Percentiles rank a stretch among this genome's conserved stretches.
phyloP scores from a whole-genome alignment of 2,888 invertebrate genomes.

The Sinohyriopsis cumingii region DNA sequence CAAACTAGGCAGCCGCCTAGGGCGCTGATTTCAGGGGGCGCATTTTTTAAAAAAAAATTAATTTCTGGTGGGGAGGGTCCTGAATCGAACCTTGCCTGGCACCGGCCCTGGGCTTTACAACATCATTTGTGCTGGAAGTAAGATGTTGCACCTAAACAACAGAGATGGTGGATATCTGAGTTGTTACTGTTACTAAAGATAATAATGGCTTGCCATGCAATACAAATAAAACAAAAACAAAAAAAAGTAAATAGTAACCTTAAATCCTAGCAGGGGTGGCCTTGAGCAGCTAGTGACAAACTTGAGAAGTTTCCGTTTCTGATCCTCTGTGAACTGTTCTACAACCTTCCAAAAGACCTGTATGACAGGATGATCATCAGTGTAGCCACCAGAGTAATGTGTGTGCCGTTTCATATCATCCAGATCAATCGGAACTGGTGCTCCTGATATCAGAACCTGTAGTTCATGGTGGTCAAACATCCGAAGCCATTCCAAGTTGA shows the following conservation, averaged over 20 bases:
- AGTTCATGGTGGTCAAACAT: conserved; percentile 96
- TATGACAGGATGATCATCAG: conserved; percentile 87
- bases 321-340: conserved; percentile 81
- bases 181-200: too few relatives aligned
- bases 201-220: too few relatives aligned
- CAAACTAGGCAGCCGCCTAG: too few relatives aligned
- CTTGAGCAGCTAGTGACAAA: conserved; percentile 99
- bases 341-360: conserved; percentile 92
- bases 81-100: too few relatives aligned
- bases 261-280: conserved; percentile 96
- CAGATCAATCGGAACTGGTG: conserved; percentile 93
- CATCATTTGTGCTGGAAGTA: too few relatives aligned
- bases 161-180: too few relatives aligned
- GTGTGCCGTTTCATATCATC: conserved; percentile 89
- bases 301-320: conserved; percentile 90
- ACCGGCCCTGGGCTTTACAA: too few relatives aligned
- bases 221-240: too few relatives aligned
- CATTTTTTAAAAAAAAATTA: too few relatives aligned
- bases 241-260: conserved; percentile 76
- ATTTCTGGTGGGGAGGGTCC: too few relatives aligned
- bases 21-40: too few relatives aligned
- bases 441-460: conserved; percentile 96
- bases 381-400: conserved; percentile 92
- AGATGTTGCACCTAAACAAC: too few relatives aligned
- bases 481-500: conserved; percentile 92